phyloP scores from a whole-genome alignment of 37 sponge, comb jelly and placozoan genomes.

The Trichoplax adhaerens region DNA sequence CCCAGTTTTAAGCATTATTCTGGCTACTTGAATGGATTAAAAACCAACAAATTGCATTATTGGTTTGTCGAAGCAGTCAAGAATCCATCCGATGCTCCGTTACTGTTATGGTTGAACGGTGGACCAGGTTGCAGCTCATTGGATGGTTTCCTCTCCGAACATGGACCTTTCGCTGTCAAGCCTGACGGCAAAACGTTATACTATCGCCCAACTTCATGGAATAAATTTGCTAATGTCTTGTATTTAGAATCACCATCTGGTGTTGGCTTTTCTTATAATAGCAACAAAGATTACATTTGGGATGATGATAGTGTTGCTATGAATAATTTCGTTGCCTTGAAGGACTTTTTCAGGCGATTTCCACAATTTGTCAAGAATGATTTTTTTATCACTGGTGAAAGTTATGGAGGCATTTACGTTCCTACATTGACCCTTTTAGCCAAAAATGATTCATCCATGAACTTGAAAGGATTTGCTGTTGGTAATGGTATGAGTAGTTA shows the following conservation, averaged over 20 bases:
- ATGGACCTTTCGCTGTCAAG: neutral
- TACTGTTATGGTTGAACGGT: conserved; percentile 20
- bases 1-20: conserved; percentile 20
- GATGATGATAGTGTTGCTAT: conserved; percentile 45
- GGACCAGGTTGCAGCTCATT: no score
- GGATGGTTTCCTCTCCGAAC: no score
- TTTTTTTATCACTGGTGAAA: conserved; percentile 55
- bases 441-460: no score
- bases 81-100: conserved; percentile 19
- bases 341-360: conserved; percentile 32
- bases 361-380: conserved; percentile 47
- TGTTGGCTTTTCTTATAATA: conserved; percentile 63
- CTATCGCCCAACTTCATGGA: no score
- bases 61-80: conserved; percentile 34
- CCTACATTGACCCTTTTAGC: conserved; percentile 27
- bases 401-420: conserved; percentile 66
- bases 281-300: conserved; percentile 31
- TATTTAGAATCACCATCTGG: conserved; percentile 57
- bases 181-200: conserved; percentile 6
- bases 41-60: conserved; percentile 42
- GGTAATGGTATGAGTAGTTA: no score
- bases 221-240: no score
- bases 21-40: conserved; percentile 20
- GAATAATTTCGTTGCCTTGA: conserved; percentile 49
- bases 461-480: no score